A percentile compares a stretch with the other conserved stretches of the same genome.
phyloP scores from a whole-genome alignment of 2,113 vertebrate species.

The Pteruthius melanotis region DNA sequence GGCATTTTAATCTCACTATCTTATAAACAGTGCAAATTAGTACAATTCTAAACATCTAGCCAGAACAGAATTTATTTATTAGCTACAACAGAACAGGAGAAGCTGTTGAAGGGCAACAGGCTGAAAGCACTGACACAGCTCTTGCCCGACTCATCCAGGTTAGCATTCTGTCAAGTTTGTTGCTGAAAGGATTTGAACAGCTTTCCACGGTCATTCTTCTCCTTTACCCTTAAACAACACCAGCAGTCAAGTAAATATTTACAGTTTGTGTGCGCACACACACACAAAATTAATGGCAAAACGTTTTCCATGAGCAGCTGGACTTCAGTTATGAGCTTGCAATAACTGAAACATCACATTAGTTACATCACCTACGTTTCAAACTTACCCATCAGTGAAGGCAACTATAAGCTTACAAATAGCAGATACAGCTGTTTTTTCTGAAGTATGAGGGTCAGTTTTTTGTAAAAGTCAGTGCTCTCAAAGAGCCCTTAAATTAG shows the following conservation, averaged over 20 bases:
- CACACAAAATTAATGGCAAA: slow-evolving; percentile 50
- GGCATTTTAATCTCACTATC: slow-evolving; percentile 55
- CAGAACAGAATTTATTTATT: slow-evolving; percentile 30
- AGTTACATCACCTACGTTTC: neutral
- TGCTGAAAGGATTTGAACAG: slow-evolving; percentile 3
- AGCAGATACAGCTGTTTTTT: slow-evolving; percentile 14
- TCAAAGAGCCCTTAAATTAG: slow-evolving; percentile 30
- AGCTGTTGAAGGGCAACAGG: neutral
- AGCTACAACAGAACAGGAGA: slow-evolving; percentile 32
- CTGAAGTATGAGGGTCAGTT: neutral
- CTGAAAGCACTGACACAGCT: neutral
- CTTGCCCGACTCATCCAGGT: neutral
- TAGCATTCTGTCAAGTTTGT: neutral
- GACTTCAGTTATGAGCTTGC: slow-evolving; percentile 16
- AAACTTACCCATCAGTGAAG: neutral
- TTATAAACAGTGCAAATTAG: slow-evolving; percentile 64
- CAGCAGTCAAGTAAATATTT: slow-evolving; percentile 48
- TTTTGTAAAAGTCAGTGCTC: slow-evolving; percentile 21
- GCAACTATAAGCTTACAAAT: slow-evolving; percentile 33
- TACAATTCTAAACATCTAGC: slow-evolving; percentile 45
- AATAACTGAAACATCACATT: slow-evolving; percentile 45
- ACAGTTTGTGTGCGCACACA: slow-evolving; percentile 36
- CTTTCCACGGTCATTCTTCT: neutral
- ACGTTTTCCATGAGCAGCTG: slow-evolving; percentile 27
- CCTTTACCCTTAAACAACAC: neutral